A percentile compares a stretch with the other conserved stretches of the same genome.
Conservation (phyloP, 2,113 vertebrate species). For the Cercopithecus mona region DNA sequence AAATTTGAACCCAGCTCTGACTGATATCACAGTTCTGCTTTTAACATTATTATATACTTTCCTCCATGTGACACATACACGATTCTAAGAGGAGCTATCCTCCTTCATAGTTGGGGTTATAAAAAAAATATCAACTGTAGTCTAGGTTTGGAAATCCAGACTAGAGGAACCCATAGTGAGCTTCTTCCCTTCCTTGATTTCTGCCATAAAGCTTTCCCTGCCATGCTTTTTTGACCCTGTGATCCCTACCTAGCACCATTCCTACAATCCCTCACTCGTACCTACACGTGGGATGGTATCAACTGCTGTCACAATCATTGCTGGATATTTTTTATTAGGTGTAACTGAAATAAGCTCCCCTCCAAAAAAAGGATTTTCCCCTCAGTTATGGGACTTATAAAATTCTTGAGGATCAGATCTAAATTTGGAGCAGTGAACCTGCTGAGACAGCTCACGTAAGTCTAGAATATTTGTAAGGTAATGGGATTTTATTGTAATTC, state of each 20-base stretch:
- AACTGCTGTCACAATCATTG: background rate
- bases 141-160: background rate
- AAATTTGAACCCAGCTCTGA: background rate
- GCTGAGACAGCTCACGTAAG: background rate
- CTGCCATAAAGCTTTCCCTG: background rate
- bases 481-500: background rate
- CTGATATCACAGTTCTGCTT: background rate
- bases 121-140: background rate
- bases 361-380: background rate
- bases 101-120: background rate
- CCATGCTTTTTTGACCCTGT: background rate
- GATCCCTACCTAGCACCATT: background rate
- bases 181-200: background rate
- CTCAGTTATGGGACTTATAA: background rate
- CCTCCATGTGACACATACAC: background rate
- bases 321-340: background rate
- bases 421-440: background rate
- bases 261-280: background rate
- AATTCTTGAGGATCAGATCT: conserved; percentile 13
- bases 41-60: background rate
- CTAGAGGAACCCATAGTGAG: background rate
- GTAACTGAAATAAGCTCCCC: background rate
- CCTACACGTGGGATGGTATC: background rate
- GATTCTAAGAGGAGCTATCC: background rate
- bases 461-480: background rate